phyloP scores from a whole-genome alignment of 1,140 invertebrate species.

The Akabosia matsudoensis region DNA sequence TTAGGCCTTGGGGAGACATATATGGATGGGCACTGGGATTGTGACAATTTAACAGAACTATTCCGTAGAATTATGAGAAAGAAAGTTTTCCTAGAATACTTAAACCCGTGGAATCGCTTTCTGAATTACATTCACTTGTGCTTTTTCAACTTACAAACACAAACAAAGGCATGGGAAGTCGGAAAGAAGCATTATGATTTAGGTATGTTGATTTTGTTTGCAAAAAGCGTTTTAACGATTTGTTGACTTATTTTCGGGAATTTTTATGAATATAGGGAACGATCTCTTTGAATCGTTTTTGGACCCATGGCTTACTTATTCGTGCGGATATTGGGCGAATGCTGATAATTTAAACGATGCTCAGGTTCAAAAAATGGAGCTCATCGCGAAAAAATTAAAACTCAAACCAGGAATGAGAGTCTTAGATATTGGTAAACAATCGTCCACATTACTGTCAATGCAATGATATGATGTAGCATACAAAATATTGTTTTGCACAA shows the following conservation, averaged over 20 bases:
- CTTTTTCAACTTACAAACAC: conserved; percentile 18
- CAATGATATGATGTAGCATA: not conserved
- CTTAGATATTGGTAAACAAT: not conserved
- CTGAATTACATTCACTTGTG: conserved; percentile 13
- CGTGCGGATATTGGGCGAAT: conserved; percentile 21
- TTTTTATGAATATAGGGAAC: conserved; percentile 1
- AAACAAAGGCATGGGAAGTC: conserved; percentile 2
- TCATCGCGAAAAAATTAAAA: conserved; percentile 11
- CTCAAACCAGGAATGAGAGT: conserved; percentile 17
- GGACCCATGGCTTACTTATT: conserved; percentile 1
- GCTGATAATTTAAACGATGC: conserved; percentile 6
- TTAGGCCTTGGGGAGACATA: conserved; percentile 19
- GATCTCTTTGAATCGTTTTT: conserved; percentile 21
- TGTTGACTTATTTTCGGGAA: too few species aligned
- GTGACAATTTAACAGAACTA: conserved; percentile 14
- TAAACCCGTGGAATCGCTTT: conserved; percentile 14
- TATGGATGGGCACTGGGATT: conserved; percentile 18
- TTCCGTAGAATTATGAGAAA: conserved; percentile 10
- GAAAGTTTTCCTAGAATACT: conserved; percentile 14
- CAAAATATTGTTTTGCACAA: too few species aligned
- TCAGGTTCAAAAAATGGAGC: conserved; percentile 20
- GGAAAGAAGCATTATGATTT: conserved; percentile 23
- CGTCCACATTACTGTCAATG: not conserved
- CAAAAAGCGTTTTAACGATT: too few species aligned
- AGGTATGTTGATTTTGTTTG: not conserved